Conservation (phyloP, 2,113 vertebrate species). For the Chaetura pelagica region DNA sequence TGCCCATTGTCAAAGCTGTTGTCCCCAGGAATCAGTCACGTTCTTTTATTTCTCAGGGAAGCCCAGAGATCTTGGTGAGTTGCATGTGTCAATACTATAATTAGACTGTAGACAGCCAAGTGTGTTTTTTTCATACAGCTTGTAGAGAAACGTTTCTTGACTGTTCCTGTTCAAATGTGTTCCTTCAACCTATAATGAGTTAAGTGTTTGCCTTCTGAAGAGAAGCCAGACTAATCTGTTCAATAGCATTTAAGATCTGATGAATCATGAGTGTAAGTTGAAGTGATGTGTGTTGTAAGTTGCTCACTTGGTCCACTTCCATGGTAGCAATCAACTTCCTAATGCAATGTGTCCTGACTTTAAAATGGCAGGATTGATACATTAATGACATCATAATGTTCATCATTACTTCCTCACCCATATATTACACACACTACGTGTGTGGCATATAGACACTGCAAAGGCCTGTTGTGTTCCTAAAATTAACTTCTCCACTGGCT, state of each 20-base stretch:
- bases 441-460: not conserved
- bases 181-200: not conserved
- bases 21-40: slow-evolving; percentile 95
- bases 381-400: not conserved
- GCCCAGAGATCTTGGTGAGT: slow-evolving; percentile 95
- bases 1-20: slow-evolving; percentile 90
- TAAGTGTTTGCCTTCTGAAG: not conserved
- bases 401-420: not conserved
- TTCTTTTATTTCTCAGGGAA: slow-evolving; percentile 97
- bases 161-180: not conserved
- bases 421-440: not conserved
- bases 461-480: not conserved
- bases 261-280: not conserved
- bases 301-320: not conserved
- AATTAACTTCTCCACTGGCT: not conserved
- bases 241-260: not conserved
- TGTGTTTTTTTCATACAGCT: not conserved
- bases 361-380: not conserved
- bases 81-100: not conserved
- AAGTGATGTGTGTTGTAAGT: not conserved
- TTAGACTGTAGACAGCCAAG: not conserved
- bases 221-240: not conserved
- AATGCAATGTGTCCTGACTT: not conserved
- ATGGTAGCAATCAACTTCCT: not conserved
- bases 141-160: not conserved